Conservation (phyloP, 2,888 invertebrate genomes). For the Thyatira batis region DNA sequence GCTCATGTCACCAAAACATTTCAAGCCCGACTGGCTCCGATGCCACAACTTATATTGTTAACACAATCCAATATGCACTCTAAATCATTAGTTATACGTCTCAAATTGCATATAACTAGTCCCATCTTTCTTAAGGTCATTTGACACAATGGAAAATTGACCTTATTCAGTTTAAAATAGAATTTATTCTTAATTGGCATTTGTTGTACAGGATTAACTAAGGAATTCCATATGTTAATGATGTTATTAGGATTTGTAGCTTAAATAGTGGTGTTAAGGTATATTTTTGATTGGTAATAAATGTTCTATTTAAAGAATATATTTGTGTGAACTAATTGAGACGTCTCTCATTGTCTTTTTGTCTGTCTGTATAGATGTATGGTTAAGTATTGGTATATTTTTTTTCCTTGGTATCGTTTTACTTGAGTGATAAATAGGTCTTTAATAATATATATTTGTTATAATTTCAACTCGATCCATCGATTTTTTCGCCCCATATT, state of each 20-base stretch:
- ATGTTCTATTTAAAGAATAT: constrained; percentile 61
- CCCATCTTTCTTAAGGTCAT: constrained; percentile 14
- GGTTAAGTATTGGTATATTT: constrained; percentile 30
- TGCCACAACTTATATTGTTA: constrained; percentile 37
- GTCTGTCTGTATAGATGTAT: constrained; percentile 37
- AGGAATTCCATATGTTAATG: constrained; percentile 39
- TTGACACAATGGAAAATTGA: constrained; percentile 18
- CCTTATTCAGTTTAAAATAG: constrained; percentile 23
- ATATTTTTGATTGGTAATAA: constrained; percentile 28
- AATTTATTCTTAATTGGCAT: constrained; percentile 29
- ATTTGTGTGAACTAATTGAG: constrained; percentile 75
- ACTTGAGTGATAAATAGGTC: constrained; percentile 10
- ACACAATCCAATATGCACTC: constrained; percentile 29
- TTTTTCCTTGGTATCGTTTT: constrained; percentile 19
- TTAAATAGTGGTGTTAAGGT: constrained; percentile 21
- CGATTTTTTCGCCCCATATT: neutral
- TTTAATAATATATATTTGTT: constrained; percentile 7
- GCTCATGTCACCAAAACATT: constrained; percentile 81
- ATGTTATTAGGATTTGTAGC: constrained; percentile 5
- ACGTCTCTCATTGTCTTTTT: constrained; percentile 66
- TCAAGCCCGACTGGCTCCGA: constrained; percentile 63
- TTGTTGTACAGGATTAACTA: constrained; percentile 37
- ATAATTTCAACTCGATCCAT: neutral
- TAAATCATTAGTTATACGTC: constrained; percentile 28
- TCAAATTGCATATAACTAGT: constrained; percentile 37